These are phyloP conservation scores for Branchipolynoe longqiensis DNA, from an alignment of 2,888 invertebrate species.

Conservation along the genomic window DNA sequence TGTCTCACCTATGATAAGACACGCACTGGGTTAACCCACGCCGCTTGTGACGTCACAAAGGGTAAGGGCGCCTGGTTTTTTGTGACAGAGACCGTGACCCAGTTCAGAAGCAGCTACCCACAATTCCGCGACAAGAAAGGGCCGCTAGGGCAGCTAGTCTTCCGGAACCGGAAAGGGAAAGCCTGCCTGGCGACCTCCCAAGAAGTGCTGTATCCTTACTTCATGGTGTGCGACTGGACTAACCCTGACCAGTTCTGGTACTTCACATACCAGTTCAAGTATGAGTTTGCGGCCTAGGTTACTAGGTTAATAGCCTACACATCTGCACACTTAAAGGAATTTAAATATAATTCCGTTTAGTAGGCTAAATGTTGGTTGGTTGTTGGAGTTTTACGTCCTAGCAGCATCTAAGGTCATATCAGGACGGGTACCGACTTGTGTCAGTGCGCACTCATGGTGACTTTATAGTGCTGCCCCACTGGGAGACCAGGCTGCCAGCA, in stretches of 20 bases:
- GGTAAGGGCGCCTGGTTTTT: neutral
- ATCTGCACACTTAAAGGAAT: no score
- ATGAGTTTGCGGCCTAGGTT: neutral
- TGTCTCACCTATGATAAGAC: neutral
- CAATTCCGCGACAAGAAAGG: neutral
- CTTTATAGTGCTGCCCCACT: no score
- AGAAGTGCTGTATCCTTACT: neutral
- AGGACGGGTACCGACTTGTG: no score
- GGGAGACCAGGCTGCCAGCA: no score
- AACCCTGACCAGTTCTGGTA: slow-evolving; percentile 21
- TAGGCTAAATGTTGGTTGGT: no score
- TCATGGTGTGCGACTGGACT: slow-evolving; percentile 15
- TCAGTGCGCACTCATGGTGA: no score
- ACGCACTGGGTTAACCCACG: neutral
- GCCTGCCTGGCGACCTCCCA: neutral
- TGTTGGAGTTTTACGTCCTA: no score
- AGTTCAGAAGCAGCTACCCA: neutral
- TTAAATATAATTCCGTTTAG: no score
- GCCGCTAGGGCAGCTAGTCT: slow-evolving; percentile 14
- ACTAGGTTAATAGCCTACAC: neutral
- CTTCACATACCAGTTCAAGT: slow-evolving; percentile 39
- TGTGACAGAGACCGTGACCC: neutral
- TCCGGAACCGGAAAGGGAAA: neutral
- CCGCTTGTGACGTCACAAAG: neutral
- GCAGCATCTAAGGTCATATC: no score